Evolutionary conservation across 1,140 invertebrate genomes (phyloP).

Genomic region (Phocides pigmalion): DNA sequence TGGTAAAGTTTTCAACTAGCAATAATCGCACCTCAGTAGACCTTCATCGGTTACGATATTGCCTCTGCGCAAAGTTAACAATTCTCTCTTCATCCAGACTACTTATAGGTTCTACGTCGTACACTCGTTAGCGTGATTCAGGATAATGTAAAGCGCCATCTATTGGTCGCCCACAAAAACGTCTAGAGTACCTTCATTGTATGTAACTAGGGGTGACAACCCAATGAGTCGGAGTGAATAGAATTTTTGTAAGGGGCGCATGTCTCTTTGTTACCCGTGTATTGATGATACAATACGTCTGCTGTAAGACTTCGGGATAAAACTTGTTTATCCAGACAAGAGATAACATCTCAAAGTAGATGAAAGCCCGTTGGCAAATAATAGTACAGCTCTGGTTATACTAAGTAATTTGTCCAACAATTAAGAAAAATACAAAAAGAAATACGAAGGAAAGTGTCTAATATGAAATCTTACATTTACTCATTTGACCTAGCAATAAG

Average conservation of each 20-base stretch:
- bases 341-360: too few relatives aligned
- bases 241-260: conserved; percentile 3
- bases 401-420: too few relatives aligned
- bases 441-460: too few relatives aligned
- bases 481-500: too few relatives aligned
- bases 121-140: too few relatives aligned
- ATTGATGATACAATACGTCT: not conserved
- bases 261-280: not conserved
- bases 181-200: conserved; percentile 1
- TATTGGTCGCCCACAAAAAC: not conserved
- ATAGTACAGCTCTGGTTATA: too few relatives aligned
- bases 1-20: conserved; percentile 96
- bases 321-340: not conserved
- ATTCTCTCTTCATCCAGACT: too few relatives aligned
- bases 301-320: not conserved
- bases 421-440: too few relatives aligned
- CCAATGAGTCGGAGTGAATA: not conserved
- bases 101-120: too few relatives aligned
- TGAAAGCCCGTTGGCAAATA: too few relatives aligned
- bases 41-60: conserved; percentile 95
- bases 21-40: conserved; percentile 94
- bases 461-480: too few relatives aligned
- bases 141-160: conserved; percentile 1
- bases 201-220: not conserved
- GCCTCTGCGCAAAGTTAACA: conserved; percentile 90